Conservation (phyloP, 2,797 vertebrate genomes). For the Microchirus variegatus region DNA sequence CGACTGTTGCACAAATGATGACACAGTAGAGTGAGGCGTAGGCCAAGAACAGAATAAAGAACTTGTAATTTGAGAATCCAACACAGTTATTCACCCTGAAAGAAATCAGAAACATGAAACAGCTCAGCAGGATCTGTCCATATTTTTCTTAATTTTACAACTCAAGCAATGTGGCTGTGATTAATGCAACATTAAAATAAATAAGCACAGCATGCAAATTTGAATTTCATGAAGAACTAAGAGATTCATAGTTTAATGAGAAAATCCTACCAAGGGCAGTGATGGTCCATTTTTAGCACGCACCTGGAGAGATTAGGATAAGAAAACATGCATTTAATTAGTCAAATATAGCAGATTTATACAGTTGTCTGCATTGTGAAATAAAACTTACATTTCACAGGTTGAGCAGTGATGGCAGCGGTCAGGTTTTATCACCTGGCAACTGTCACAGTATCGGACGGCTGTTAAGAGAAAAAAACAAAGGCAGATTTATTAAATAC, state of each 20-base stretch:
- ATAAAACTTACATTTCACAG: conserved; percentile 90
- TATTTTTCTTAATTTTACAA: background rate
- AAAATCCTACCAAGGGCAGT: conserved; percentile 91
- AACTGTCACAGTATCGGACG: conserved; percentile 92
- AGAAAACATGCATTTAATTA: conserved; percentile 21
- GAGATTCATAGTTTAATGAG: background rate
- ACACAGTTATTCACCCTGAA: conserved; percentile 99
- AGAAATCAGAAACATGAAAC: conserved; percentile 22
- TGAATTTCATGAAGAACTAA: background rate
- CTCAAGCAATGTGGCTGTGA: background rate
- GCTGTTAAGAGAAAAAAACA: conserved; percentile 75
- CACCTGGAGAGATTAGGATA: conserved; percentile 80
- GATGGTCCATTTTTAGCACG: conserved; percentile 98
- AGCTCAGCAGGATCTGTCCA: background rate
- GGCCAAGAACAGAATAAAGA: conserved; percentile 93
- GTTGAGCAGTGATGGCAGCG: conserved; percentile 97
- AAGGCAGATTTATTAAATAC: background rate
- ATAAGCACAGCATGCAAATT: background rate
- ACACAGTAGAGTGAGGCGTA: conserved; percentile 94
- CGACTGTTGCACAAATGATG: conserved; percentile 91
- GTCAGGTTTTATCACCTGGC: conserved; percentile 96
- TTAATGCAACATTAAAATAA: background rate
- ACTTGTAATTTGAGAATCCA: conserved; percentile 99
- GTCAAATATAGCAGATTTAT: background rate
- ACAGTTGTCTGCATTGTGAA: background rate